Evolutionary conservation across 2,113 vertebrate species (phyloP).

Genomic region (Prunella fulvescens): DNA sequence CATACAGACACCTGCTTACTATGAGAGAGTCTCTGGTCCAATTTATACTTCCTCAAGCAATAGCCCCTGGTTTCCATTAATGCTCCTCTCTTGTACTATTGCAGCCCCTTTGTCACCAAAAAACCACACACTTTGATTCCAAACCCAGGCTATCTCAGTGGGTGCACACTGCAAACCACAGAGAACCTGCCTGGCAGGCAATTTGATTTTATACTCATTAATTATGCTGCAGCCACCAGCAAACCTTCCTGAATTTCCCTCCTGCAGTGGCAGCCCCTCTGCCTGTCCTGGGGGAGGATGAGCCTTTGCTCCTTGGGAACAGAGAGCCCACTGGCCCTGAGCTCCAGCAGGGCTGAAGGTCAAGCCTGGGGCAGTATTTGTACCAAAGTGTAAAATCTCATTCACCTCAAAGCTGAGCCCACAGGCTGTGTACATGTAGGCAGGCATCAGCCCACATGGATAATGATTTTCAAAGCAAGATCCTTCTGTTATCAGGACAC

Average conservation of each 20-base stretch:
- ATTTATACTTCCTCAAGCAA: not conserved
- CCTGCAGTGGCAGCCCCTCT: not conserved
- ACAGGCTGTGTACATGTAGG: not conserved
- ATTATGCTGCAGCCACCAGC: not conserved
- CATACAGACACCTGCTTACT: not conserved
- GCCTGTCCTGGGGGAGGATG: not conserved
- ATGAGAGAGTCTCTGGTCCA: not conserved
- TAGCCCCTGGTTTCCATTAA: not conserved
- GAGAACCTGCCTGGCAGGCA: not conserved
- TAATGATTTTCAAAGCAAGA: not conserved
- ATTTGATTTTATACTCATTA: not conserved
- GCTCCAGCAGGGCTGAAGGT: conserved; percentile 45
- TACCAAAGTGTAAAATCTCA: not conserved
- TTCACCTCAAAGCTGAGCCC: conserved; percentile 13
- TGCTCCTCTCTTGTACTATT: not conserved
- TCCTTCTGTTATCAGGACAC: not conserved
- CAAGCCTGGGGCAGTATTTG: not conserved
- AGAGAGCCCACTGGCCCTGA: not conserved
- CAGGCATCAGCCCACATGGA: not conserved
- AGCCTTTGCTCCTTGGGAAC: not conserved
- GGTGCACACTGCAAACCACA: rapidly evolving
- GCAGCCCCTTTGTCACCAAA: not conserved
- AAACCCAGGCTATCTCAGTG: not conserved
- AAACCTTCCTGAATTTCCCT: not conserved
- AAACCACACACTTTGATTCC: not conserved